Evolutionary conservation across 2,113 vertebrate species (phyloP).

Genomic region (Campylorhamphus procurvoides): DNA sequence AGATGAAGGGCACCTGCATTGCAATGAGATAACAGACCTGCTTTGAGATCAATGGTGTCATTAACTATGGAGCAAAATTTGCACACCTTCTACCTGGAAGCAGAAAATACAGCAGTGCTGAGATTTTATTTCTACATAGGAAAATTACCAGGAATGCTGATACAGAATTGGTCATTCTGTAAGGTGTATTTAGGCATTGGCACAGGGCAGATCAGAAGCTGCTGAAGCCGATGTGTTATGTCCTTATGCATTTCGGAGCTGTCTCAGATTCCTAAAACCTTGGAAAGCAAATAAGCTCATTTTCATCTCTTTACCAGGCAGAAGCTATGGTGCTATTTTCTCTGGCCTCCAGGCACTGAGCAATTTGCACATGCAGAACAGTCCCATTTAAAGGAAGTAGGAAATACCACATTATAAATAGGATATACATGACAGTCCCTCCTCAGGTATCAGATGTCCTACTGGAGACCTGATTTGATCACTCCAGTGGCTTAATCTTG

Average conservation of each 20-base stretch:
- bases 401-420: background rate
- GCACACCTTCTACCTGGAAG: background rate
- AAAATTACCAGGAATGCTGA: background rate
- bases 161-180: background rate
- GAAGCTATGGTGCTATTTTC: background rate
- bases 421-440: background rate
- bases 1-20: background rate
- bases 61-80: conserved; percentile 5
- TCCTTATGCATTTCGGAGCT: background rate
- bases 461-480: background rate
- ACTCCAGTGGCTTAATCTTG: background rate
- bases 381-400: background rate
- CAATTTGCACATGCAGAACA: background rate
- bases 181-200: background rate
- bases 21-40: background rate
- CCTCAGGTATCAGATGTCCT: background rate
- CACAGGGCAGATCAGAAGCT: background rate
- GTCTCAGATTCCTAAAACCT: background rate
- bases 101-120: conserved; percentile 8
- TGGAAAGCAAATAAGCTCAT: background rate
- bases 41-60: background rate
- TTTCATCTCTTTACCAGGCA: background rate
- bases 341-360: background rate
- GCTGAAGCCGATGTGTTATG: background rate
- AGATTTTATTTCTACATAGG: background rate